A percentile compares a stretch with the other conserved stretches of the same genome.
Conservation (phyloP, 2,113 vertebrate genomes). For the Nettapus auritus region DNA sequence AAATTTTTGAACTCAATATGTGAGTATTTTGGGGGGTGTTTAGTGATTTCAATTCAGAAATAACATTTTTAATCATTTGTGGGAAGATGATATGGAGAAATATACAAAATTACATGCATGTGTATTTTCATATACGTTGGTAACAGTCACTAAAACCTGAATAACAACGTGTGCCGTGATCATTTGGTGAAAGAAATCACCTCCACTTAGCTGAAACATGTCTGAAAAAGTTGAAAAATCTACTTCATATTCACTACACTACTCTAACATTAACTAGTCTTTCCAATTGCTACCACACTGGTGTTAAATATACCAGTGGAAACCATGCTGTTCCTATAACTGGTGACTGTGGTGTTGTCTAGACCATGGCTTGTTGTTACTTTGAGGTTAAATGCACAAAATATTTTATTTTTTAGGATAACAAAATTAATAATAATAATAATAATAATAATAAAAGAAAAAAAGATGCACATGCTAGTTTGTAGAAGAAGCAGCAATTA, state of each 20-base stretch:
- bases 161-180: accelerated
- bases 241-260: background rate
- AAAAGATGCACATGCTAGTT: background rate
- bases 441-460: no score
- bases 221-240: background rate
- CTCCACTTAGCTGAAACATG: background rate
- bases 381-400: background rate
- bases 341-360: background rate
- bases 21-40: background rate
- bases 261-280: background rate
- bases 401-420: background rate
- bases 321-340: background rate
- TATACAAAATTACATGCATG: accelerated
- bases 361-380: background rate
- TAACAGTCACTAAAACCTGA: background rate
- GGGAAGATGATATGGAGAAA: background rate
- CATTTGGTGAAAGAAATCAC: background rate
- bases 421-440: background rate
- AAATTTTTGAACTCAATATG: background rate
- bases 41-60: background rate
- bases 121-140: background rate
- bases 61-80: background rate
- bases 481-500: background rate
- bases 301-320: background rate
- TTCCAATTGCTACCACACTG: background rate